Conservation (phyloP, 2,888 invertebrate genomes). For the Athalia circularis region DNA sequence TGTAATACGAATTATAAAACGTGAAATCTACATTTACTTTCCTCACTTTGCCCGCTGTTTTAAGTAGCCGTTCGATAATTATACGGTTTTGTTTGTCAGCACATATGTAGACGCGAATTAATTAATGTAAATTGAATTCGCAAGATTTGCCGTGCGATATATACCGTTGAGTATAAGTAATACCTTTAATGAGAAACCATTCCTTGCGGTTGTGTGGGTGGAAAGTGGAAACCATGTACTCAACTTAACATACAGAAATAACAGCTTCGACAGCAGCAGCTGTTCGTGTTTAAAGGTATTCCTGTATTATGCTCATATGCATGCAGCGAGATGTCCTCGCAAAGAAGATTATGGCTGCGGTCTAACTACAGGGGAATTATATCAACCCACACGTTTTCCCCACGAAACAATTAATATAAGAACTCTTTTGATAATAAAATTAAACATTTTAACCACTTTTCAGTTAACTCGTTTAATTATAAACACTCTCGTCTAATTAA, state of each 20-base stretch:
- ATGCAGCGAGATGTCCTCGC: conserved; percentile 15
- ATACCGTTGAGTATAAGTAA: neutral
- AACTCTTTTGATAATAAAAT: neutral
- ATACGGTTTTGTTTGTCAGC: neutral
- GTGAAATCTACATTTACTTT: conserved; percentile 6
- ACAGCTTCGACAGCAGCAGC: neutral
- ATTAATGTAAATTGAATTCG: conserved; percentile 41
- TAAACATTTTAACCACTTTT: conserved; percentile 18
- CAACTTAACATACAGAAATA: too few relatives aligned
- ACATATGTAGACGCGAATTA: conserved; percentile 18
- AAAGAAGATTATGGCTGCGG: conserved; percentile 2
- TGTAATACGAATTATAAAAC: neutral
- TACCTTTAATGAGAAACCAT: conserved; percentile 17
- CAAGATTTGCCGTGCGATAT: conserved; percentile 25
- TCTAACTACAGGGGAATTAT: neutral
- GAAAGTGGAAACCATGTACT: neutral
- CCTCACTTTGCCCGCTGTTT: neutral
- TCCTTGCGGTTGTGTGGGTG: conserved; percentile 10
- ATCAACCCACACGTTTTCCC: conserved; percentile 16
- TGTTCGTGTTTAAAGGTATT: neutral
- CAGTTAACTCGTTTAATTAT: conserved; percentile 6
- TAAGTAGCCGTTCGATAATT: too few relatives aligned
- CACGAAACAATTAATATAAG: neutral
- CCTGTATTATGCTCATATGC: neutral
- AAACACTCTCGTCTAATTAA: neutral